phyloP scores from a whole-genome alignment of 2,797 vertebrate genomes.

The Huso huso region DNA sequence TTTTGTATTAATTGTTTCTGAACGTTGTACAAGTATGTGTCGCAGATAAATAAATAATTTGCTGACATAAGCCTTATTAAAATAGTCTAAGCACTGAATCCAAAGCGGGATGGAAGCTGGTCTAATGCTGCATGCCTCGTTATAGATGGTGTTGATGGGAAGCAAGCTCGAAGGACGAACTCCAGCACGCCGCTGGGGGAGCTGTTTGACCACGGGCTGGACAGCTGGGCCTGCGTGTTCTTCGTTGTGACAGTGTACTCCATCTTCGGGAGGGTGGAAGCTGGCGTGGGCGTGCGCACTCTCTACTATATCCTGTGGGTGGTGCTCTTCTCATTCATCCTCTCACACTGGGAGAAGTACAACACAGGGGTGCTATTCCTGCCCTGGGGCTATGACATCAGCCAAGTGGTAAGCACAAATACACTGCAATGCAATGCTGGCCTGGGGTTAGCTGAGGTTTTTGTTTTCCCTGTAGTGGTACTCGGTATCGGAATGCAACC shows the following conservation, averaged over 20 bases:
- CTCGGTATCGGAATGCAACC: too few relatives aligned
- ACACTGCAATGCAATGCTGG: neutral
- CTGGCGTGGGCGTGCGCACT: constrained; percentile 76
- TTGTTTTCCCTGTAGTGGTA: too few relatives aligned
- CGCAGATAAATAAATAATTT: too few relatives aligned
- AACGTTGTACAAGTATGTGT: too few relatives aligned
- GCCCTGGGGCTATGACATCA: constrained; percentile 96
- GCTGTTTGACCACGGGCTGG: constrained; percentile 93
- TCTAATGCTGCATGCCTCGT: neutral
- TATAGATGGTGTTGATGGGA: constrained; percentile 90
- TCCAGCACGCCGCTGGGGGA: constrained; percentile 93
- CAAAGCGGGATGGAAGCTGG: too few relatives aligned
- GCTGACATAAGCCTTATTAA: too few relatives aligned
- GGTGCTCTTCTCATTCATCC: constrained; percentile 94
- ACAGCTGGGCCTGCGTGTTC: constrained; percentile 95
- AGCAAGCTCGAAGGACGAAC: constrained; percentile 90
- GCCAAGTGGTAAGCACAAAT: constrained; percentile 76
- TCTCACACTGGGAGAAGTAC: constrained; percentile 98
- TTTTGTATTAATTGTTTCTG: too few relatives aligned
- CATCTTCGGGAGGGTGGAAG: constrained; percentile 81
- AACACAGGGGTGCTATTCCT: constrained; percentile 95
- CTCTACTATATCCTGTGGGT: constrained; percentile 92
- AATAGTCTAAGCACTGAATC: too few relatives aligned
- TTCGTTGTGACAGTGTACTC: constrained; percentile 93
- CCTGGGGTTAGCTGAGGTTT: too few relatives aligned